Conservation (phyloP, 2,113 vertebrate genomes). For the Calonectris borealis region DNA sequence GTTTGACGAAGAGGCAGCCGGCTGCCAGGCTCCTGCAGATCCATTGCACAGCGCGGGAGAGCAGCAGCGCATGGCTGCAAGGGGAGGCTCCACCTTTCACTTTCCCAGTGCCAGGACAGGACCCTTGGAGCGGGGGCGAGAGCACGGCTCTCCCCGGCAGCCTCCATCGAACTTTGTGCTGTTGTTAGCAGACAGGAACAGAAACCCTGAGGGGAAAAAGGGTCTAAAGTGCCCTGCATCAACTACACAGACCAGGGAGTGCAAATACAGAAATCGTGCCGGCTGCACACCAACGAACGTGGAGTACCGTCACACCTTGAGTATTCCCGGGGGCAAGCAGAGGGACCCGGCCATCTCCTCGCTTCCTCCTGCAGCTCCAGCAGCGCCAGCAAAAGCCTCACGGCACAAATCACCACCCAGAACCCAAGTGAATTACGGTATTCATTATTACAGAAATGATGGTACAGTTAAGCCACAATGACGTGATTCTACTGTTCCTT, state of each 20-base stretch:
- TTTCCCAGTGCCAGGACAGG: accelerated
- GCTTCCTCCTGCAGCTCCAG: not conserved
- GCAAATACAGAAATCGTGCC: not conserved
- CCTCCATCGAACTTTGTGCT: not conserved
- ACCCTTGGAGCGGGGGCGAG: accelerated
- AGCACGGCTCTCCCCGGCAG: not conserved
- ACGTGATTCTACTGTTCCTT: not conserved
- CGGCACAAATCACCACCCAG: accelerated
- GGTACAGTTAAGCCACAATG: not conserved
- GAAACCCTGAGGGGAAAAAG: not conserved
- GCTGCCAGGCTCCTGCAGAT: not conserved
- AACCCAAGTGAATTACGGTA: not conserved
- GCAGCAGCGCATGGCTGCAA: too few species aligned
- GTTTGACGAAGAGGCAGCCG: not conserved
- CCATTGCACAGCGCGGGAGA: not conserved
- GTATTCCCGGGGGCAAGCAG: not conserved
- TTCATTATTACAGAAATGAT: not conserved
- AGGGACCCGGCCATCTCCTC: not conserved
- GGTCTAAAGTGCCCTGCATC: not conserved
- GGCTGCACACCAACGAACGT: accelerated
- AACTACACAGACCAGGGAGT: not conserved
- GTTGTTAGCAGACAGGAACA: not conserved
- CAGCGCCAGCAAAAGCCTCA: not conserved
- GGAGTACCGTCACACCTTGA: not conserved
- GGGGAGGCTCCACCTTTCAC: not conserved